Conservation (phyloP, 1,140 invertebrate genomes). For the Cotesia chilonis region DNA sequence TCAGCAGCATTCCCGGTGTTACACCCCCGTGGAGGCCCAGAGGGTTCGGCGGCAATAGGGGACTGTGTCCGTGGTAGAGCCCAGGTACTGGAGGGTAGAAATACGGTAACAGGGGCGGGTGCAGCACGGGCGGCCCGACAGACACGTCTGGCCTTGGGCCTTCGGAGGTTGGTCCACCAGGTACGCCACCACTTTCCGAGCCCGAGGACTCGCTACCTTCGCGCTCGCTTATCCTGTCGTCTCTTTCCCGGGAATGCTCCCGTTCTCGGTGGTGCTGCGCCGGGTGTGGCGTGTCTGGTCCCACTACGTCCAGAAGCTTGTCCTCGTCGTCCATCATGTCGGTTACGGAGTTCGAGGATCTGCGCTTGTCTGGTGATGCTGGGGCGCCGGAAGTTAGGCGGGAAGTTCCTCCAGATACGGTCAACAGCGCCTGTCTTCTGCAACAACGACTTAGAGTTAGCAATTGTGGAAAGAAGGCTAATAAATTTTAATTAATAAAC, state of each 20-base stretch:
- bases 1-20: constrained; percentile 81
- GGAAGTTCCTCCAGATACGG: constrained; percentile 63
- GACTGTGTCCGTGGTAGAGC: constrained; percentile 76
- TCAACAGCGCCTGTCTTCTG: constrained; percentile 72
- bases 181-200: constrained; percentile 65
- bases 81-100: constrained; percentile 82
- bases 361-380: constrained; percentile 79
- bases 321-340: constrained; percentile 80
- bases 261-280: constrained; percentile 65
- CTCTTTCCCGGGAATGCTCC: constrained; percentile 59
- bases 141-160: constrained; percentile 84
- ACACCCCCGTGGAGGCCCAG: constrained; percentile 71
- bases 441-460: constrained; percentile 67
- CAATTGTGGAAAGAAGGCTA: constrained; percentile 45
- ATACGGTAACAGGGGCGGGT: constrained; percentile 87
- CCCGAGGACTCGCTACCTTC: constrained; percentile 65
- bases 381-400: constrained; percentile 66
- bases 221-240: constrained; percentile 62
- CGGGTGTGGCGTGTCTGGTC: constrained; percentile 80
- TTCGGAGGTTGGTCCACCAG: constrained; percentile 68
- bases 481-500: background rate
- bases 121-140: constrained; percentile 82
- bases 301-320: constrained; percentile 87
- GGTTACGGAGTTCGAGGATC: constrained; percentile 68
- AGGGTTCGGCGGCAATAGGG: constrained; percentile 74